A percentile compares a stretch with the other conserved stretches of the same genome.
These are phyloP conservation scores for Buphagus erythrorhynchus DNA, from an alignment of 2,797 vertebrate species.

Conservation along the genomic window DNA sequence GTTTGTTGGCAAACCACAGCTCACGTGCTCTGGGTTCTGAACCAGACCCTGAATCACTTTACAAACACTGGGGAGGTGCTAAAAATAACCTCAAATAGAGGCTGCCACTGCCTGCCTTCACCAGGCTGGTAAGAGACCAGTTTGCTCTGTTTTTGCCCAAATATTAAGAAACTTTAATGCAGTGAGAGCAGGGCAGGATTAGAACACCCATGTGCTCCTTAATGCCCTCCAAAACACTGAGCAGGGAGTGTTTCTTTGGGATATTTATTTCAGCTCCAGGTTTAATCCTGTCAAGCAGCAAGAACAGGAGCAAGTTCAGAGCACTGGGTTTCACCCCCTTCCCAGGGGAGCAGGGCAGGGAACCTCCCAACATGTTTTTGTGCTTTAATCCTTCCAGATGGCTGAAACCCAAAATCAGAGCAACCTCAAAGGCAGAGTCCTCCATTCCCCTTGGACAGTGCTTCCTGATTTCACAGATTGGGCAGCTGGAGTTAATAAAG, in stretches of 20 bases:
- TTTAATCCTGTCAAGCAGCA: not conserved
- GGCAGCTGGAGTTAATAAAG: constrained; percentile 26
- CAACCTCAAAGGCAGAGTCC: not conserved
- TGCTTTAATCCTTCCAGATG: not conserved
- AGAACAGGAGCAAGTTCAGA: not conserved
- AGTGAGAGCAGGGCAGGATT: not conserved
- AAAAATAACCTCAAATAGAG: not conserved
- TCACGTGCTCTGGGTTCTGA: not conserved
- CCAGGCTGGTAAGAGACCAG: not conserved
- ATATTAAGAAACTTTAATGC: rapidly evolving
- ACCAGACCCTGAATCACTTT: not conserved
- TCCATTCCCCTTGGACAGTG: not conserved
- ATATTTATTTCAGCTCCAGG: not conserved
- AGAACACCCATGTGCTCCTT: not conserved
- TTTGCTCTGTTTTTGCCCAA: not conserved
- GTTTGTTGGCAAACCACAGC: not conserved
- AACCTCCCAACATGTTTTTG: not conserved
- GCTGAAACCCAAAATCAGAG: not conserved
- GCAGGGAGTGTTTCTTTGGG: not conserved
- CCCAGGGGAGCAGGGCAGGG: not conserved
- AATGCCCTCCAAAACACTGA: not conserved
- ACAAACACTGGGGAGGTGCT: not conserved
- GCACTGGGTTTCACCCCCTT: rapidly evolving
- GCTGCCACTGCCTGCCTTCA: not conserved
- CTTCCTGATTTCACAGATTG: not conserved